Conservation (phyloP, 2,113 vertebrate genomes). For the Anoplopoma fimbria region DNA sequence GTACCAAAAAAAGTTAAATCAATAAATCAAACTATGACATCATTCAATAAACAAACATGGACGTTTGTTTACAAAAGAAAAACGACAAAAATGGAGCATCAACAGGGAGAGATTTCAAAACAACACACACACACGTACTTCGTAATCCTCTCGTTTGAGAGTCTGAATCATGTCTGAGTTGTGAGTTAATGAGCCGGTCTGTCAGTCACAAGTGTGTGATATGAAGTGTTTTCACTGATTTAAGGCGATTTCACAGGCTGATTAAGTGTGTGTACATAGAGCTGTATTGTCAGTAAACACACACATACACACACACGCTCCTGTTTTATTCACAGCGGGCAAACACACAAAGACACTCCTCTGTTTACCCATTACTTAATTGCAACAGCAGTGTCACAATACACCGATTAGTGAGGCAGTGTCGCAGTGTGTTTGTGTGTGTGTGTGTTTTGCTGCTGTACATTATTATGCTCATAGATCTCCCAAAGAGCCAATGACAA, state of each 20-base stretch:
- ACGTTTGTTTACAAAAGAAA: too few species aligned
- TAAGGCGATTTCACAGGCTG: not conserved
- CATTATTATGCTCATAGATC: slow-evolving; percentile 42
- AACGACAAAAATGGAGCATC: too few species aligned
- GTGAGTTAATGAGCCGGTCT: not conserved
- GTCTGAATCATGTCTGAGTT: not conserved
- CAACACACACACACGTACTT: not conserved
- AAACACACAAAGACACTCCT: slow-evolving; percentile 13
- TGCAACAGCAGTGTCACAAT: slow-evolving; percentile 33
- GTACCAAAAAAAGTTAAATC: too few species aligned
- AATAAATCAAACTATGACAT: too few species aligned
- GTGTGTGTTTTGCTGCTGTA: not conserved
- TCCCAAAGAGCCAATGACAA: slow-evolving; percentile 59
- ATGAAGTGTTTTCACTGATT: not conserved
- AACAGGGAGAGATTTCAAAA: not conserved
- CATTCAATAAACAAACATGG: too few species aligned
- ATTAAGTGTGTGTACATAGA: not conserved
- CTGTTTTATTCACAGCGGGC: slow-evolving; percentile 31
- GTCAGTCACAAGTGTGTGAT: not conserved
- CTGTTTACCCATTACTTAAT: slow-evolving; percentile 49
- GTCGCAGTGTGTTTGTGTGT: slow-evolving; percentile 4
- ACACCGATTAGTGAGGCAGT: slow-evolving; percentile 35
- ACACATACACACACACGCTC: not conserved
- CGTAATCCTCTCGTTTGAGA: not conserved
- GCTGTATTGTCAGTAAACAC: not conserved